Conservation (phyloP, 2,113 vertebrate genomes). For the Rhynchopsitta pachyrhyncha region DNA sequence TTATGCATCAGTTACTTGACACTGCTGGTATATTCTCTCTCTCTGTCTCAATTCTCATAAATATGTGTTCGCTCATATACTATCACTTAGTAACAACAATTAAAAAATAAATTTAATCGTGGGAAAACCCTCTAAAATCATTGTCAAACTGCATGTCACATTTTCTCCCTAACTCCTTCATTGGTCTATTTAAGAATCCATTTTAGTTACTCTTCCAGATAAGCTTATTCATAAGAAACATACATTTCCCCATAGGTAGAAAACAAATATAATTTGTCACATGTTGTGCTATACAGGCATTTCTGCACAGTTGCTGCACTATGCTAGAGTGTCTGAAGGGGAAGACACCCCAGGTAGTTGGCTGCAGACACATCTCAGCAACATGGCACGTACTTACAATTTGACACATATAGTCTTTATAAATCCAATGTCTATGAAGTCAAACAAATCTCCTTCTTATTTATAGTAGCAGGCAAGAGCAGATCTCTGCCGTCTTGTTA, state of each 20-base stretch:
- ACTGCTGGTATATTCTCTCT: not conserved
- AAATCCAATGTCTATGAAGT: constrained; percentile 64
- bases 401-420: constrained; percentile 59
- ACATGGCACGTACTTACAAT: constrained; percentile 22
- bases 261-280: not conserved
- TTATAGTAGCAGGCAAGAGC: constrained; percentile 64
- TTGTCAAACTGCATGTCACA: not conserved
- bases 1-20: not conserved
- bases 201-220: constrained; percentile 13
- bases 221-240: constrained; percentile 14
- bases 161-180: not conserved
- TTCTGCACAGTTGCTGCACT: constrained; percentile 16
- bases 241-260: constrained; percentile 17
- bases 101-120: not conserved
- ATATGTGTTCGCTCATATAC: not conserved
- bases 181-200: not conserved
- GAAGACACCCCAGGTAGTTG: constrained; percentile 59
- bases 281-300: constrained; percentile 16
- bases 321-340: constrained; percentile 38
- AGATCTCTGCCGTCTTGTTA: constrained; percentile 69
- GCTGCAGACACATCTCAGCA: constrained; percentile 44
- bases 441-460: constrained; percentile 65
- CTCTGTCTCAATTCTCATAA: not conserved
- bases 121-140: not conserved
- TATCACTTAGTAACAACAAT: not conserved